Conservation (phyloP, 2,888 invertebrate genomes). For the Lamellibrachia columna region DNA sequence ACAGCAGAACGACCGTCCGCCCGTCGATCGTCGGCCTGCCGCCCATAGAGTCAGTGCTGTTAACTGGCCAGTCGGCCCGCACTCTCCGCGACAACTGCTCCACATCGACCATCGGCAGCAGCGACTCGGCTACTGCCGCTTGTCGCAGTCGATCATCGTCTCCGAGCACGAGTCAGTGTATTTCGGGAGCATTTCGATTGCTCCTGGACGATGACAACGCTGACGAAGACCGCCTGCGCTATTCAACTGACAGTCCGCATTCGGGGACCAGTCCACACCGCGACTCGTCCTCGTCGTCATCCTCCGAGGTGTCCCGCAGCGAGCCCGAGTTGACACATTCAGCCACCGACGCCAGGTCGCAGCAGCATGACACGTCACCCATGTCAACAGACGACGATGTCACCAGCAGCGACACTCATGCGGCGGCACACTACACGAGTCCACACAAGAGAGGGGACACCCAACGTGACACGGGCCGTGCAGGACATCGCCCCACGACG, state of each 20-base stretch:
- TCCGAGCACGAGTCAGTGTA: background rate
- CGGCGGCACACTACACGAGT: background rate
- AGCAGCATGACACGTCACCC: background rate
- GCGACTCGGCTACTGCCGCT: background rate
- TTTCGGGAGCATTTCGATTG: background rate
- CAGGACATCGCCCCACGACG: background rate
- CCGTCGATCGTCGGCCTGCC: background rate
- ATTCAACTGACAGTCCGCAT: background rate
- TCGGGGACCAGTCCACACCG: background rate
- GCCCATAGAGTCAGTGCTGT: constrained; percentile 11
- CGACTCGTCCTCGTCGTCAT: background rate
- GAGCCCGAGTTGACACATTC: background rate
- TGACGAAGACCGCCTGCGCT: constrained; percentile 5
- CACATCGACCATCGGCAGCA: background rate
- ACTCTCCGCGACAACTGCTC: background rate
- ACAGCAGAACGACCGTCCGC: background rate
- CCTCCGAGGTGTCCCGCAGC: background rate
- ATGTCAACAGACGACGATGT: constrained; percentile 11
- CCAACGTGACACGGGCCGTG: background rate
- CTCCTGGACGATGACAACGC: background rate
- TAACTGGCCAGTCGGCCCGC: background rate
- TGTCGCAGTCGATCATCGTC: background rate
- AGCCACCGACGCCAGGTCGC: background rate
- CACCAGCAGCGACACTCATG: background rate
- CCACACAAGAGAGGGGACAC: background rate